phyloP scores from a whole-genome alignment of 2,888 invertebrate species.

The Plagodis pulveraria region DNA sequence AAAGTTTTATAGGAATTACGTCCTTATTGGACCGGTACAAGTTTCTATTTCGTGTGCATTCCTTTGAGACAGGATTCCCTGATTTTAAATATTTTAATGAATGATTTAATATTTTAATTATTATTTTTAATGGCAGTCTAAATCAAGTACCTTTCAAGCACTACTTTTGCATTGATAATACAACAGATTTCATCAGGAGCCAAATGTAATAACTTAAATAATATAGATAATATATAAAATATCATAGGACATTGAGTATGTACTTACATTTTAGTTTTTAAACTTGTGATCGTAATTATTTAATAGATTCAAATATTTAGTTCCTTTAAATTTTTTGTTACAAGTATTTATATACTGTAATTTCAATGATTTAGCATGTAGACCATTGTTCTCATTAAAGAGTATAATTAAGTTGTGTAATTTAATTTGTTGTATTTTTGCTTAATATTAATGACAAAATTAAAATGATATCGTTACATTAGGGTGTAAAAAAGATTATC shows the following conservation, averaged over 20 bases:
- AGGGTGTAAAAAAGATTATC: conserved; percentile 85
- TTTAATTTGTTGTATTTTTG: conserved; percentile 82
- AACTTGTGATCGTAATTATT: conserved; percentile 75
- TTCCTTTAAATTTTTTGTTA: conserved; percentile 81
- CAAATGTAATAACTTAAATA: conserved; percentile 77
- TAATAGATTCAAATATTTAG: conserved; percentile 74
- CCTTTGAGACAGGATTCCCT: conserved; percentile 42
- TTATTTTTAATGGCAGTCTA: conserved; percentile 7
- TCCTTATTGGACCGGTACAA: conserved; percentile 45
- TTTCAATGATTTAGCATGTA: conserved; percentile 70
- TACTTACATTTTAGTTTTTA: conserved; percentile 73
- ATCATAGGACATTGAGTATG: conserved; percentile 62
- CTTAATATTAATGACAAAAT: conserved; percentile 82
- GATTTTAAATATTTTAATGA: conserved; percentile 18
- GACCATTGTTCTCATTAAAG: conserved; percentile 80
- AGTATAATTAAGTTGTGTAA: conserved; percentile 80
- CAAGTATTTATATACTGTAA: conserved; percentile 72
- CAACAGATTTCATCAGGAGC: conserved; percentile 67
- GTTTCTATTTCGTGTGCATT: conserved; percentile 44
- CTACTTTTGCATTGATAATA: conserved; percentile 52
- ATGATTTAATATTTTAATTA: background rate
- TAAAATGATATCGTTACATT: conserved; percentile 83
- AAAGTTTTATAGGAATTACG: conserved; percentile 50
- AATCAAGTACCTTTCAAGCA: conserved; percentile 47
- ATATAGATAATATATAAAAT: conserved; percentile 61